Base-by-base conservation (phyloP, 2,113 vertebrate genomes). In the Ceyx margarethae region DNA sequence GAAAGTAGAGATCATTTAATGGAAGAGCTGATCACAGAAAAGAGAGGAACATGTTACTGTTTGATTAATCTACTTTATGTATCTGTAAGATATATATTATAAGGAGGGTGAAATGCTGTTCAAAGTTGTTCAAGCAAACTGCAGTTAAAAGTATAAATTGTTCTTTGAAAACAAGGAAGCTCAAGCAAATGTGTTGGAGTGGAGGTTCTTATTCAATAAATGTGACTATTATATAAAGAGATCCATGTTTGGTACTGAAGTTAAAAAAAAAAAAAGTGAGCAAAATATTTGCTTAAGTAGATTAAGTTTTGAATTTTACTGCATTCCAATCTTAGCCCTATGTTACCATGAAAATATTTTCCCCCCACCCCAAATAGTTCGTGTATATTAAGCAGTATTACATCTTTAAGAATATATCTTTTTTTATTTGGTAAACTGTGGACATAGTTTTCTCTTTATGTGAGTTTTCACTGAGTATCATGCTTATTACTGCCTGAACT, bases 401-500 rank as follows among this genome's bases (percentile, higher is more conserved):
- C 51, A 72, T 85, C 65, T 76, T 72, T 90, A 81, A 56, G 33
- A 68, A 60, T 67, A 48, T 35, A 10, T 64, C 31, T 88, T 46
- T 5, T 94, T 89, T 92, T 45, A 65, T 61, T 89, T 90, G 61
- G 50, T 79, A 93, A 92, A 82, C 28, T 64, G 33, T 68, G 54
- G 28, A 81, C 33, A 54, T 18, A 61, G 11, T 79, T 92, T 91
- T 75, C 48, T 82, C 42, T 92, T 81, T 94, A 42, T 92, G 61
- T 76, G 31, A 18, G 4, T 80, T 93, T 95, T 85, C 33, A 74
- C 57, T 85, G 91, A 93, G 40, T 81, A 12, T 84, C 33, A 28
- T 82, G 48, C 40, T 93, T 90, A 60, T 95, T 95, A 73, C 57
- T 53, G 87, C 61, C 92, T 66, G 51, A 95, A 91, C 61, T 78